Conservation (phyloP, 2,797 vertebrate species). For the Danio jaintianensis region DNA sequence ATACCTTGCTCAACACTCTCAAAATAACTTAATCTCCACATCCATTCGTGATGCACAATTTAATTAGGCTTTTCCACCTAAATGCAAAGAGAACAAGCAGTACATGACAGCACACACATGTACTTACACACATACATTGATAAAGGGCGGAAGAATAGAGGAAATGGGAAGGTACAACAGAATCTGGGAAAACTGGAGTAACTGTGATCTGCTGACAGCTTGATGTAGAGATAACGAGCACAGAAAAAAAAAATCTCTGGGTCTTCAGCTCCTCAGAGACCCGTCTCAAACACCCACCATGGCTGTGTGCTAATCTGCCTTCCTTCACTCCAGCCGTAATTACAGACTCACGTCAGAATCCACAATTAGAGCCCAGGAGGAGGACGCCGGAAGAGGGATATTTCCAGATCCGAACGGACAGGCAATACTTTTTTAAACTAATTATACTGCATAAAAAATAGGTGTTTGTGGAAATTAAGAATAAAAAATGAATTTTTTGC, state of each 20-base stretch:
- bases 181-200: constrained; percentile 38
- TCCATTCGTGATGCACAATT: not conserved
- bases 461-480: not conserved
- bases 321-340: constrained; percentile 50
- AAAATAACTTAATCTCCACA: not conserved
- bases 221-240: constrained; percentile 60
- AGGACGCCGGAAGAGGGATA: constrained; percentile 28
- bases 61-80: constrained; percentile 4
- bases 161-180: constrained; percentile 30
- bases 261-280: constrained; percentile 30
- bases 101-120: constrained; percentile 15
- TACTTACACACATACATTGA: not conserved
- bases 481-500: not conserved
- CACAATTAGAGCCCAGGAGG: constrained; percentile 52
- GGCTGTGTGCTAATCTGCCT: constrained; percentile 47
- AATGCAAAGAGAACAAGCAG: not conserved
- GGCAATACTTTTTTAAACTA: constrained; percentile 29
- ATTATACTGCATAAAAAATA: constrained; percentile 32
- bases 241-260: constrained; percentile 40
- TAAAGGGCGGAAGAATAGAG: not conserved
- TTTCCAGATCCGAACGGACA: constrained; percentile 48
- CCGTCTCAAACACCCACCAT: constrained; percentile 43
- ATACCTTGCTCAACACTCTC: not conserved
- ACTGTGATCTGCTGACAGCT: constrained; percentile 54
- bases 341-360: constrained; percentile 50